Percentiles rank a stretch among this genome's conserved stretches.
Conservation (phyloP, 92 coral and sea anemone species). For the Muricea muricata region DNA sequence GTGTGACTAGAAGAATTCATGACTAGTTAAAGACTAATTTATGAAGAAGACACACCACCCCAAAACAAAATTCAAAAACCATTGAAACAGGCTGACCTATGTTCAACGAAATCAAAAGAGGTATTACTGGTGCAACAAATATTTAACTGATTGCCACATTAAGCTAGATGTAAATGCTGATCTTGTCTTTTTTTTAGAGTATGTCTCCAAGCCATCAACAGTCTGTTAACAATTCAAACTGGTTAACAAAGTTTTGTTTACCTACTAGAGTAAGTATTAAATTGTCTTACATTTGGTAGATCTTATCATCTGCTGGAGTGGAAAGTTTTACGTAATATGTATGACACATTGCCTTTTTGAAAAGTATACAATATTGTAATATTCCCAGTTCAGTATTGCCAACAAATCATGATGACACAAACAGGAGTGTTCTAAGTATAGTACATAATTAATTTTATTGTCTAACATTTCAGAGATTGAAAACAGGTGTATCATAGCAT, state of each 20-base stretch:
- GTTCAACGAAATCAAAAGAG: neutral
- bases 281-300: neutral
- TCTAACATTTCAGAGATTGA: constrained; percentile 4
- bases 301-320: neutral
- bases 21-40: too few relatives aligned
- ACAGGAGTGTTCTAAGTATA: too few relatives aligned
- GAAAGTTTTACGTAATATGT: neutral
- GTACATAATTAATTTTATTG: neutral
- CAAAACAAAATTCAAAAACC: neutral
- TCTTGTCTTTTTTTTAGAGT: neutral
- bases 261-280: constrained; percentile 43
- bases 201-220: neutral
- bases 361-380: too few relatives aligned
- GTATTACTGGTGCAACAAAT: neutral
- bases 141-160: neutral
- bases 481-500: neutral
- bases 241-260: constrained; percentile 46
- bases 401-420: too few relatives aligned
- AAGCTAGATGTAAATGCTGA: neutral
- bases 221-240: neutral
- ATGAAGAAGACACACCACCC: neutral
- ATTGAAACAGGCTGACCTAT: too few relatives aligned
- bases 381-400: too few relatives aligned
- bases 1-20: neutral
- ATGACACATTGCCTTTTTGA: neutral